phyloP scores from a whole-genome alignment of 2,797 vertebrate species.

The Echeneis naucrates region DNA sequence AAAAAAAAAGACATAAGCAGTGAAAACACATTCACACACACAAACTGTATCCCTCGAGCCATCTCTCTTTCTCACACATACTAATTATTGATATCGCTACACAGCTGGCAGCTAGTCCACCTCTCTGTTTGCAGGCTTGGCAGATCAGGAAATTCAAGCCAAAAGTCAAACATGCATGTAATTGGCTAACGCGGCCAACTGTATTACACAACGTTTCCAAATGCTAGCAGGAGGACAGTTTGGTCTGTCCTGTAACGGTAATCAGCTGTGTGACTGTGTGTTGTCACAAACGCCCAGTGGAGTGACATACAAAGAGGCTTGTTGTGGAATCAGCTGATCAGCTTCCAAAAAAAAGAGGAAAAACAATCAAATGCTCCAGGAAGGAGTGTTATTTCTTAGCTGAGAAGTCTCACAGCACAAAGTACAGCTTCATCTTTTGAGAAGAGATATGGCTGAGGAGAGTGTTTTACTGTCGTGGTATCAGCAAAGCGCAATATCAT shows the following conservation, averaged over 20 bases:
- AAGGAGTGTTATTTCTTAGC: constrained; percentile 1
- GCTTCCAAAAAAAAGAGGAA: constrained; percentile 31
- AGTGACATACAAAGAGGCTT: constrained; percentile 41
- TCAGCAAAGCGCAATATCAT: constrained; percentile 14
- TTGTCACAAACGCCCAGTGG: constrained; percentile 33
- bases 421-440: constrained; percentile 14
- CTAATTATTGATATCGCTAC: constrained; percentile 64
- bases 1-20: constrained; percentile 34
- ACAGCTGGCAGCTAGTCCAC: constrained; percentile 53
- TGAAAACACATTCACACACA: neutral
- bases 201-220: constrained; percentile 28
- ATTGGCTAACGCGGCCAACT: constrained; percentile 56
- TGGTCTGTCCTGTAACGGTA: neutral
- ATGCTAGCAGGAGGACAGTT: constrained; percentile 19
- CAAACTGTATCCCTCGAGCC: constrained; percentile 12
- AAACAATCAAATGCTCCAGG: constrained; percentile 33
- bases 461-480: constrained; percentile 21
- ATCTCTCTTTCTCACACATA: constrained; percentile 3
- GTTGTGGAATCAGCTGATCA: constrained; percentile 48
- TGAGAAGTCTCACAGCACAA: constrained; percentile 22
- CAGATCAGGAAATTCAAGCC: constrained; percentile 51
- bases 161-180: constrained; percentile 68
- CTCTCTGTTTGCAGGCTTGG: constrained; percentile 52
- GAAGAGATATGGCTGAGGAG: constrained; percentile 15
- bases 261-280: constrained; percentile 12